Evolutionary conservation across 1,140 invertebrate species (phyloP), one percentile per base, ranked within the genome.

Genomic region (Polyergus mexicanus): DNA sequence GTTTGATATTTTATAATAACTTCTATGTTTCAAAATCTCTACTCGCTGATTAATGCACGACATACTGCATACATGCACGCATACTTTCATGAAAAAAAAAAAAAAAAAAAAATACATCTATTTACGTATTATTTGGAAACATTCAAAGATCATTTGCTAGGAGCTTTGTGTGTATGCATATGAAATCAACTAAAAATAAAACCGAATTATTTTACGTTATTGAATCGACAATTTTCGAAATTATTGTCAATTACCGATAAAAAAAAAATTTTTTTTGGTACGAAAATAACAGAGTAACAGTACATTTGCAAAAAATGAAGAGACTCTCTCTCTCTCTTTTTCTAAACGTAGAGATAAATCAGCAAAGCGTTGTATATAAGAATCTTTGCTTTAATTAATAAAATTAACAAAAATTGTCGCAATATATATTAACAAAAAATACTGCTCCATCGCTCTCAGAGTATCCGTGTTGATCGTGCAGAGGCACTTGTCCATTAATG

Each of bases 61-160:
- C 22, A 68, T 19, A 66, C 13, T 58, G 35, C n/a, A 13, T 25
- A 13, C 28, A 3, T 10, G 58, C 10, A 68, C 32, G 19, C 25
- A 71, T 58, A 81, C 16, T n/a, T 81, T 60, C 6, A 41, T 22
- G 35, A 54, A 68, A 60, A 32, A 32, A 32, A 56, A 41, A 11
- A 44, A n/a, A n/a, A n/a, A n/a, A n/a, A n/a, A 32, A n/a, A 19
- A 19, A 10, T 51, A 81, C 25, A 71, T 81, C 13, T 25, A 71
- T 51, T 78, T 78, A 77, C 44, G 76, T 80, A 69, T 81, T 68
- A 68, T 35, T 78, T 38, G 25, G 19, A n/a, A 44, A 81, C 13
- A 28, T 72, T 71, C 44, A 71, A 81, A 41, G 66, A 81, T 6
- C 51, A 56, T 16, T 72, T 19, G 10, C 58, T 19, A 38, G 56